Evolutionary conservation across 2,113 vertebrate species (phyloP).

Genomic region (Vulpes ferrilata): DNA sequence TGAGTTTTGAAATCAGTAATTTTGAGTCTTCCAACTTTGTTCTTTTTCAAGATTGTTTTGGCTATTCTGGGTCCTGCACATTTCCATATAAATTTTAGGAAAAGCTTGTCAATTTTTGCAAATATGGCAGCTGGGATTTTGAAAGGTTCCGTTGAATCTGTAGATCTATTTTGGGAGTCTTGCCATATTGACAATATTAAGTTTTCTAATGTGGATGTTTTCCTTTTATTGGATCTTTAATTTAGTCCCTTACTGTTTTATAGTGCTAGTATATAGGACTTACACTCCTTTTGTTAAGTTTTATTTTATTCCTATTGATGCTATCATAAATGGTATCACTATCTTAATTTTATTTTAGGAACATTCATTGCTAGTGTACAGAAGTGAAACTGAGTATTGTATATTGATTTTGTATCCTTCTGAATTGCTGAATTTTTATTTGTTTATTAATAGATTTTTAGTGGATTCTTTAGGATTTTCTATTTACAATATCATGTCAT

Average conservation of each 20-base stretch:
- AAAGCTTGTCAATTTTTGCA: not conserved
- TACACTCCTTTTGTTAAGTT: not conserved
- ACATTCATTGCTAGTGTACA: not conserved
- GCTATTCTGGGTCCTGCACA: not conserved
- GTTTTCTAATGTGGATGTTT: not conserved
- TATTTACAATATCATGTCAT: not conserved
- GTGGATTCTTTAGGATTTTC: not conserved
- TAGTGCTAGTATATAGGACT: too few relatives aligned
- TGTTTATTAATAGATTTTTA: not conserved
- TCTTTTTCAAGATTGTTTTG: not conserved
- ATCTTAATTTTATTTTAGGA: not conserved
- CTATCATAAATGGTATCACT: not conserved
- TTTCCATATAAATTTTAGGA: constrained; percentile 12
- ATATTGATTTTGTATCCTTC: not conserved
- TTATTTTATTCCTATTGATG: not conserved
- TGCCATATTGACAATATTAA: not conserved
- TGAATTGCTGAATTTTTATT: not conserved
- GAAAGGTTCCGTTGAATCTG: not conserved
- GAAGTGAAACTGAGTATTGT: not conserved
- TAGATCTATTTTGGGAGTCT: not conserved
- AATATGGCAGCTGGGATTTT: not conserved
- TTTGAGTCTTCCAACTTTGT: not conserved
- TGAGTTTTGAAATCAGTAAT: not conserved
- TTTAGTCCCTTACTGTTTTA: not conserved
- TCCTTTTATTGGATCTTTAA: not conserved